These are phyloP conservation scores for Himalopsyche kuldschensis DNA, from an alignment of 2,888 invertebrate genomes.

Conservation along the genomic window DNA sequence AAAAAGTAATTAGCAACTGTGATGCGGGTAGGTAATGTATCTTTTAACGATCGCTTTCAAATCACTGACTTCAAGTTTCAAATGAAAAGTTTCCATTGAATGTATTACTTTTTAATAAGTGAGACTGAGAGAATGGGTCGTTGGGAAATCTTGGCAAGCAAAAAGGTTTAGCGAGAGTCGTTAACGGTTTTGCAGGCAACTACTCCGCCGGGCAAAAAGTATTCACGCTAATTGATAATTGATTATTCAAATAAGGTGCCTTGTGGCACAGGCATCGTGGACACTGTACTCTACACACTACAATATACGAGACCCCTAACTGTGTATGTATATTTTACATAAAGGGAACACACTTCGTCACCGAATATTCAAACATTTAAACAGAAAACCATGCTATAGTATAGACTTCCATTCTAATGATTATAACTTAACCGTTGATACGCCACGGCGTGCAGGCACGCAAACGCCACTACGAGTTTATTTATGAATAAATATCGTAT, in stretches of 20 bases:
- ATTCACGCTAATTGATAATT: slow-evolving; percentile 17
- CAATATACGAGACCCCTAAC: background rate
- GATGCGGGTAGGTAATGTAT: background rate
- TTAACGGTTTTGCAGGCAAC: slow-evolving; percentile 9
- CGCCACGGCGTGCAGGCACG: too few species aligned
- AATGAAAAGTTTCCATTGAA: background rate
- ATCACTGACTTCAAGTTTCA: background rate
- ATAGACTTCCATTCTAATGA: too few species aligned
- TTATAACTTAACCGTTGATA: too few species aligned
- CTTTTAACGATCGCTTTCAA: background rate
- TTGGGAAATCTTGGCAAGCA: background rate
- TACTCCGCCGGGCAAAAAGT: slow-evolving; percentile 6
- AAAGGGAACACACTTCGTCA: background rate
- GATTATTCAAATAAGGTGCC: slow-evolving; percentile 18
- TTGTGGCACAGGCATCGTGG: background rate
- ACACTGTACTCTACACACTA: background rate
- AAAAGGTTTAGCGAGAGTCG: slow-evolving; percentile 1
- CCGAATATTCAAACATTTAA: background rate
- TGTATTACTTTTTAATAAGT: background rate
- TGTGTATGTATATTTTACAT: background rate
- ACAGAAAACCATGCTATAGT: too few species aligned
- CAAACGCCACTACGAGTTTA: too few species aligned
- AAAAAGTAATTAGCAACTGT: too few species aligned
- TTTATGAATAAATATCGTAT: too few species aligned
- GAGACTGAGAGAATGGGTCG: background rate